Conservation (phyloP, 2,113 vertebrate genomes). For the Sitta europaea region DNA sequence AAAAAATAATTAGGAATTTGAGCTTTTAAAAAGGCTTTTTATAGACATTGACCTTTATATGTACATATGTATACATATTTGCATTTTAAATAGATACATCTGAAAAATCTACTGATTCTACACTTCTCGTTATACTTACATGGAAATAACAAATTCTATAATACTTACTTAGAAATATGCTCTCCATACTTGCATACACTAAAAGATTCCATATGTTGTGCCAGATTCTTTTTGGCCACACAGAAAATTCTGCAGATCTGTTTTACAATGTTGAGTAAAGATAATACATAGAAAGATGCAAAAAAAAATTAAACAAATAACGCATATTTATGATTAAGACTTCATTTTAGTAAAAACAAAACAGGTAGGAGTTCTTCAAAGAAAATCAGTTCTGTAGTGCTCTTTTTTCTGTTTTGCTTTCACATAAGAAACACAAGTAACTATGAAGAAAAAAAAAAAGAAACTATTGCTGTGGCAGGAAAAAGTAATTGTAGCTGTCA, state of each 20-base stretch:
- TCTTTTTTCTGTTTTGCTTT: neutral
- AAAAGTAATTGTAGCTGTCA: neutral
- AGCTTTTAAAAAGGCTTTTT: slow-evolving; percentile 22
- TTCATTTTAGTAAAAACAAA: neutral
- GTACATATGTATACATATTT: neutral
- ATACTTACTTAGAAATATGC: neutral
- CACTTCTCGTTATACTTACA: neutral
- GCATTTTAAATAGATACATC: neutral
- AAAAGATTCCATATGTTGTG: neutral
- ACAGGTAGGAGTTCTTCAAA: neutral
- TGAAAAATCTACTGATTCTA: neutral
- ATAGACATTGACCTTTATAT: neutral
- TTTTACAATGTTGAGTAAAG: neutral
- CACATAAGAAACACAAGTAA: neutral
- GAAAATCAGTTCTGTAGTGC: neutral
- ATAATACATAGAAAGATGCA: neutral
- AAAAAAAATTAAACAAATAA: neutral
- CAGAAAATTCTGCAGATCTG: neutral
- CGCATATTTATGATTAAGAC: neutral
- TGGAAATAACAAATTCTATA: neutral
- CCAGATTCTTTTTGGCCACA: neutral
- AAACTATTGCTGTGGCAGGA: neutral
- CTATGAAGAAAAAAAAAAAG: neutral
- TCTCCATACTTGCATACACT: neutral
- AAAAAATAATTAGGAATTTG: slow-evolving; percentile 31